Base-by-base conservation (phyloP, 2,797 vertebrate species). In the Alfaro cultratus region DNA sequence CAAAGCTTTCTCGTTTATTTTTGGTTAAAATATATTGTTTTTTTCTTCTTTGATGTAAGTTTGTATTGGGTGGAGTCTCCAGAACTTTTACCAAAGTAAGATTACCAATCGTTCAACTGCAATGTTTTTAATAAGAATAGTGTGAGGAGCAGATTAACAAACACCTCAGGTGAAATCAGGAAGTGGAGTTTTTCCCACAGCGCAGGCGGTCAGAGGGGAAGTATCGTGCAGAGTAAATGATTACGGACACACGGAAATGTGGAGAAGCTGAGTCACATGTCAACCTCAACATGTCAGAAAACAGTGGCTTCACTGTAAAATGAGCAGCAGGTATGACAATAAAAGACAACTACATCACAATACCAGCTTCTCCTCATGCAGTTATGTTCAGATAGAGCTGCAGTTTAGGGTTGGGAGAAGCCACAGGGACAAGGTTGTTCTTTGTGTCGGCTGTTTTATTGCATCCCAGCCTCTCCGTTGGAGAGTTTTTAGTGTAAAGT, bases 161-260 rank as follows among this genome's bases (percentile, higher is more conserved):
- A 70, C 23, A 55, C 7, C 2, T 73, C 31, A 74, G 60, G 60
- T 3, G 9, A 85, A 92, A 93, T 86, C 74, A 92, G 91, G 92
- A 93, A 94, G 91, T 91, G 47, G 41, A 71, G 13, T 29, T 29
- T 64, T 81, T 86, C 81, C 80, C 81, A 84, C 79, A 80, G 75
- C 36, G 11, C 76, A 55, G 36, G 45, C 18, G 3, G 53, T 29
- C 1, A 0, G 79, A 82, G 87, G 90, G 91, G 93, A 94, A 94
- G 87, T 88, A 53, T n/a, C n/a, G 83, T 81, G 79, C 75, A 70
- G 85, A 86, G 85, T 87, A 80, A 89, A 91, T 88, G 18, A 87
- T 84, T 64, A 75, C 1, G 70, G 77, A 53, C 31, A 39, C 8
- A 15, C 51, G 68, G 49, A 16, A 74, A 39, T 31, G 18, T 62